A percentile compares a stretch with the other conserved stretches of the same genome.
phyloP scores from a whole-genome alignment of 2,888 invertebrate genomes.

The Napeogenes sylphis region DNA sequence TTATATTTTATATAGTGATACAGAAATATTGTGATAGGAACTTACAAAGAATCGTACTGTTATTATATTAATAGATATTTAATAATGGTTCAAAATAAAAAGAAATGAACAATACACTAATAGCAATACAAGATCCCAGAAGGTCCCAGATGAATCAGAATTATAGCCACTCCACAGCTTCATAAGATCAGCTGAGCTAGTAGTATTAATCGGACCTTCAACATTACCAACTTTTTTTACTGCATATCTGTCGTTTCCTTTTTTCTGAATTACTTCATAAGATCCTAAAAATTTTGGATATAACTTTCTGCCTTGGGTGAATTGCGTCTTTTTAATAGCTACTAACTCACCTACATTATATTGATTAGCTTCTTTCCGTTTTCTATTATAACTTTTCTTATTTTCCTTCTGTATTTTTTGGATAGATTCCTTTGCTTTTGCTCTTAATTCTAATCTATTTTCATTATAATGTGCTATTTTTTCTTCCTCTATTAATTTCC shows the following conservation, averaged over 20 bases:
- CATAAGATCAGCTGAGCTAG: background rate
- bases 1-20: too few relatives aligned
- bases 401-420: too few relatives aligned
- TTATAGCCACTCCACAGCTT: background rate
- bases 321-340: constrained; percentile 36
- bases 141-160: background rate
- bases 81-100: too few relatives aligned
- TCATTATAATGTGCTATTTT: constrained; percentile 12
- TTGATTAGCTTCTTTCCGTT: constrained; percentile 9
- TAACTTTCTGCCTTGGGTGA: constrained; percentile 27
- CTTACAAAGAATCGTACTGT: too few relatives aligned
- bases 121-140: too few relatives aligned
- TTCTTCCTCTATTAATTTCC: constrained; percentile 31
- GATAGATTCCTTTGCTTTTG: too few relatives aligned
- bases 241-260: constrained; percentile 29
- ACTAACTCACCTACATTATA: constrained; percentile 33
- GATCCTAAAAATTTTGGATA: constrained; percentile 33
- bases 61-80: too few relatives aligned
- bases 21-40: too few relatives aligned
- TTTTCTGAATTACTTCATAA: constrained; percentile 23
- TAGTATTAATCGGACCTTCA: constrained; percentile 14
- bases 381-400: too few relatives aligned
- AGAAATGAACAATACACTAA: too few relatives aligned
- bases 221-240: constrained; percentile 22
- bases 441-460: too few relatives aligned